A percentile compares a stretch with the other conserved stretches of the same genome.
Evolutionary conservation across 30 jellyfish, hydroid and myxozoan species (phyloP).

Genomic region (Pseudorhiza aurosa): DNA sequence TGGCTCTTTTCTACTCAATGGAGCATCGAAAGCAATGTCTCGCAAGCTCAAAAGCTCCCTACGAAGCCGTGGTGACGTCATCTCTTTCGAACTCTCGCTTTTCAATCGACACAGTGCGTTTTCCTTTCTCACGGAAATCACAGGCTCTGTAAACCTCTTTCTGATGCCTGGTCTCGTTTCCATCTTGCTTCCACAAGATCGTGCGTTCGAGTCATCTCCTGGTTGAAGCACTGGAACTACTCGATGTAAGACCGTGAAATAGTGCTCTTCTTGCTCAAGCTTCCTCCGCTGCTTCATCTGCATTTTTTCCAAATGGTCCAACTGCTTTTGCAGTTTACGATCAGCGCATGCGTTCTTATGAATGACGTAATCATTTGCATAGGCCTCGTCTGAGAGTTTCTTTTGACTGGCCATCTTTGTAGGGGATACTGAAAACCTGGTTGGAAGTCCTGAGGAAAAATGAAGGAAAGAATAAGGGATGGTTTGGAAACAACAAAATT

Average conservation of each 20-base stretch:
- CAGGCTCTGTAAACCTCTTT: constrained; percentile 40
- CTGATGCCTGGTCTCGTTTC: background rate
- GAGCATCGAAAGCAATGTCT: background rate
- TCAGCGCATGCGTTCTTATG: constrained; percentile 68
- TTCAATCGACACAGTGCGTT: background rate
- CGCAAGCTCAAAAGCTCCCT: constrained; percentile 1
- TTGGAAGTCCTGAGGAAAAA: background rate
- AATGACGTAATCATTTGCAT: constrained; percentile 50
- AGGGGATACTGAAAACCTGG: background rate
- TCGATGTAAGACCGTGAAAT: constrained; percentile 33
- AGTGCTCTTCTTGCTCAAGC: constrained; percentile 42
- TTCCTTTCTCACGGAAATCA: background rate
- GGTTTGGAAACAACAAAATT: too few species aligned
- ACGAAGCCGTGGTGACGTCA: background rate
- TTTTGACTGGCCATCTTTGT: constrained; percentile 27
- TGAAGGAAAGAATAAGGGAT: too few species aligned
- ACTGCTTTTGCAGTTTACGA: constrained; percentile 50
- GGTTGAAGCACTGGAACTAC: constrained; percentile 38
- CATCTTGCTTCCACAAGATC: background rate
- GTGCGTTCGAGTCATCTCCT: background rate
- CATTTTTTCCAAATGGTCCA: constrained; percentile 26
- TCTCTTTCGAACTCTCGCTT: background rate
- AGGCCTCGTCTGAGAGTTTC: constrained; percentile 54
- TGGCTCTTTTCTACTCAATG: background rate
- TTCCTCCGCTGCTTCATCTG: constrained; percentile 45